Percentiles rank a stretch among this genome's conserved stretches.
Conservation (phyloP, 2,888 invertebrate genomes). For the Ischnura elegans region DNA sequence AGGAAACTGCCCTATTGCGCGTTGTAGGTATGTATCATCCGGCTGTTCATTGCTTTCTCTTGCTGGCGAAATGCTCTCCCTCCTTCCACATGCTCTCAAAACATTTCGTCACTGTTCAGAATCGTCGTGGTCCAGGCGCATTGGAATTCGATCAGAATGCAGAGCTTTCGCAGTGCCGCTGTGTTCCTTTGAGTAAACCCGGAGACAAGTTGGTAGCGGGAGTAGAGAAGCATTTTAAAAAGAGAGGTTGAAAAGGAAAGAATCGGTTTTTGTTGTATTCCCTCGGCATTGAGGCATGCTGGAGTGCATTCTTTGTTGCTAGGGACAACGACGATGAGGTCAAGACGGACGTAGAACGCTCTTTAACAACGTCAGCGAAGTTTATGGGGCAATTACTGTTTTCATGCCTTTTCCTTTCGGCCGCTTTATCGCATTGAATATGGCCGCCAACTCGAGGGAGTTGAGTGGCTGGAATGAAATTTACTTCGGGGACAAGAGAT, state of each 20-base stretch:
- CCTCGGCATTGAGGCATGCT: conserved; percentile 6
- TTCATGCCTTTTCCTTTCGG: not conserved
- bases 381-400: conserved; percentile 10
- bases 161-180: not conserved
- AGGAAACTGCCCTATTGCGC: too few relatives aligned
- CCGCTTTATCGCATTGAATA: not conserved
- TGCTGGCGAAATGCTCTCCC: too few relatives aligned
- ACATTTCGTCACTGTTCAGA: too few relatives aligned
- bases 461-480: too few relatives aligned
- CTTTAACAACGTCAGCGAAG: not conserved
- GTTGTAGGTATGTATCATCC: too few relatives aligned
- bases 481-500: too few relatives aligned
- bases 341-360: not conserved
- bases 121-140: not conserved
- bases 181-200: not conserved
- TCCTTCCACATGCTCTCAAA: too few relatives aligned
- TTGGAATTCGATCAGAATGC: conserved; percentile 36
- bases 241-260: not conserved
- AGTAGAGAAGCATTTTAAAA: not conserved
- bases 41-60: too few relatives aligned
- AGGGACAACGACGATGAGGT: not conserved
- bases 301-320: conserved; percentile 6
- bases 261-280: conserved; percentile 1
- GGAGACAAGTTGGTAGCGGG: not conserved
- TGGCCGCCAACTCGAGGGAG: not conserved